Base-by-base conservation (phyloP, 2,797 vertebrate species). In the Setipinna tenuifilis region DNA sequence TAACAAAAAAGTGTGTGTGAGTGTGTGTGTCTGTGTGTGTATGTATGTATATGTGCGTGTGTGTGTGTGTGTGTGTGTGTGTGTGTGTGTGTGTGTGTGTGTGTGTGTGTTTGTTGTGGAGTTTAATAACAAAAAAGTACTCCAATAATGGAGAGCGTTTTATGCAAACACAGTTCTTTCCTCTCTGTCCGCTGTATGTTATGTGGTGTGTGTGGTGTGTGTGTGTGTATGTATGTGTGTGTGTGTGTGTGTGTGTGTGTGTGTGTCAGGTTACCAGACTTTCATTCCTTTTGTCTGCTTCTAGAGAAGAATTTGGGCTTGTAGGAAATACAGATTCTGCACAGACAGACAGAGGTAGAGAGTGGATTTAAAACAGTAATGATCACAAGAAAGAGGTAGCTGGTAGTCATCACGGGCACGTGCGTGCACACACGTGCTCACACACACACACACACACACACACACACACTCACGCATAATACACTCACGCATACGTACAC, bases 121-220 rank as follows among this genome's bases (percentile, higher is more conserved):
- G 35, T n/a, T n/a, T n/a, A n/a, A n/a, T n/a, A n/a, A n/a, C n/a
- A n/a, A n/a, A n/a, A n/a, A n/a, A n/a, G n/a, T n/a, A n/a, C n/a
- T 54, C 50, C 14, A 90, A 89, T 91, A 92, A 90, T 92, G 92
- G 88, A 91, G 91, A 86, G 91, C 88, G 86, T 92, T 92, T 93
- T 94, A 10, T 54, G 50, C 50, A 54, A 54, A 54, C 9, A 54
- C 50, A 54, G 50, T 54, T 1, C 50, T 54, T 54, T 54, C 50
- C 50, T 54, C 50, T 54, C 50, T 54, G 50, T 54, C 50, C 9
- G 50, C 50, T 54, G 50, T 54, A 14, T 54, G 50, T 54, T 41
- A 41, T 41, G 35, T 2, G 3, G 50, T 54, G 50, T 54, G 50
- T 54, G 50, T n/a, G n/a, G n/a, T n/a, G n/a, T n/a, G n/a, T n/a